Percentiles rank a stretch among this genome's conserved stretches.
Evolutionary conservation across 2,888 invertebrate genomes (phyloP).

Genomic region (Therioaphis trifolii): DNA sequence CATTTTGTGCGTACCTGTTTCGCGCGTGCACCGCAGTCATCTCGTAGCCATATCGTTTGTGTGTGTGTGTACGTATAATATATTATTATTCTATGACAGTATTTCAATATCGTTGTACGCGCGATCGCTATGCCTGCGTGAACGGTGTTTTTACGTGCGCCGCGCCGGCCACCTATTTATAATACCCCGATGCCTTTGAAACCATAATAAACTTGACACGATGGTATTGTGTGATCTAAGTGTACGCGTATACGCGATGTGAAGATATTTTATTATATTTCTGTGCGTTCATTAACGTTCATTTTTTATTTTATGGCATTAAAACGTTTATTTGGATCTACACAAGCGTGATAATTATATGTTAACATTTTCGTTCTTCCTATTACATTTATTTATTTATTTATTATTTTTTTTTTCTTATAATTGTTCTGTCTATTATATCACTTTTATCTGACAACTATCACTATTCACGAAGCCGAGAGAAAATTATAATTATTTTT

Average conservation of each 20-base stretch:
- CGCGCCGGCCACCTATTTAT: too few relatives aligned
- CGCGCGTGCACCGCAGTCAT: background rate
- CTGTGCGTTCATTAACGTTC: too few relatives aligned
- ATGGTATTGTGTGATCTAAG: too few relatives aligned
- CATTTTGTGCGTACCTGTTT: background rate
- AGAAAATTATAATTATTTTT: conserved; percentile 5
- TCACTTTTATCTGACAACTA: background rate
- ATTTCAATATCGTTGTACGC: too few relatives aligned
- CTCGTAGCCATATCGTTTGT: background rate
- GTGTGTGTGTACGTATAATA: background rate
- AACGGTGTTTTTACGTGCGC: too few relatives aligned
- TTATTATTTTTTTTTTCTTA: too few relatives aligned
- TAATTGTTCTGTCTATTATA: background rate
- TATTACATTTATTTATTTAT: background rate
- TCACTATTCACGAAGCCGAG: background rate
- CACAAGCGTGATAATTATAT: background rate
- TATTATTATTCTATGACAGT: background rate
- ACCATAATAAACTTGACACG: too few relatives aligned
- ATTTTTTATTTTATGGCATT: background rate
- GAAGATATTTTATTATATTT: too few relatives aligned
- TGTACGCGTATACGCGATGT: too few relatives aligned
- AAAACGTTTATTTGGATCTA: background rate
- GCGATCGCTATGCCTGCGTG: too few relatives aligned
- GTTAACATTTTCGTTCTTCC: background rate
- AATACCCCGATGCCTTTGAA: too few relatives aligned